These are phyloP conservation scores for Orchestia grillus DNA, from an alignment of 1,140 invertebrate genomes.

Conservation along the genomic window DNA sequence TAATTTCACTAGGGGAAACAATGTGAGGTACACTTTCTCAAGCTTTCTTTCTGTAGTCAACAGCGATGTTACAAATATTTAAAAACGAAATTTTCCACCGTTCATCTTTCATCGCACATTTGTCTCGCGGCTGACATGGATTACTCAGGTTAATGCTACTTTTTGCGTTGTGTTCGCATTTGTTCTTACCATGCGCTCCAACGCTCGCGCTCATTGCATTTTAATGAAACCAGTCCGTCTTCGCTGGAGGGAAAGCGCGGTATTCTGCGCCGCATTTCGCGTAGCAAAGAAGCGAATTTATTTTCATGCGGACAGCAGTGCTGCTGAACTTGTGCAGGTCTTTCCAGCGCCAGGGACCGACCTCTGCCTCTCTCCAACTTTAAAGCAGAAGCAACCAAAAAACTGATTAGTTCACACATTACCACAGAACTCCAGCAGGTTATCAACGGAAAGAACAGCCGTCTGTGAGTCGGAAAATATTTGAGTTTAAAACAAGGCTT, in stretches of 20 bases:
- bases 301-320: neutral
- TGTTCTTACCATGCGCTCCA: neutral
- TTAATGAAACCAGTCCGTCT: neutral
- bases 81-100: neutral
- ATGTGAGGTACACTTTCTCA: neutral
- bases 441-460: neutral
- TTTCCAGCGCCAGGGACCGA: neutral
- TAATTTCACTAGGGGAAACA: too few species aligned
- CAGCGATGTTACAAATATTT: neutral
- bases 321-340: neutral
- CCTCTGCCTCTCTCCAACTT: neutral
- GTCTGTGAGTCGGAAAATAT: neutral
- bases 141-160: neutral
- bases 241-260: neutral
- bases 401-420: constrained; percentile 20
- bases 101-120: neutral
- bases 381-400: neutral
- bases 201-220: neutral
- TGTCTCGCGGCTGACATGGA: neutral
- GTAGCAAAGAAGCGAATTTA: neutral
- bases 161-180: neutral
- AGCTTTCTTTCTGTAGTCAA: neutral
- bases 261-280: neutral
- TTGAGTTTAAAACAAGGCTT: neutral
- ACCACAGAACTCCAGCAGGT: neutral